A percentile compares a stretch with the other conserved stretches of the same genome.
Evolutionary conservation across 2,888 invertebrate species (phyloP).

Genomic region (Oscheius onirici): DNA sequence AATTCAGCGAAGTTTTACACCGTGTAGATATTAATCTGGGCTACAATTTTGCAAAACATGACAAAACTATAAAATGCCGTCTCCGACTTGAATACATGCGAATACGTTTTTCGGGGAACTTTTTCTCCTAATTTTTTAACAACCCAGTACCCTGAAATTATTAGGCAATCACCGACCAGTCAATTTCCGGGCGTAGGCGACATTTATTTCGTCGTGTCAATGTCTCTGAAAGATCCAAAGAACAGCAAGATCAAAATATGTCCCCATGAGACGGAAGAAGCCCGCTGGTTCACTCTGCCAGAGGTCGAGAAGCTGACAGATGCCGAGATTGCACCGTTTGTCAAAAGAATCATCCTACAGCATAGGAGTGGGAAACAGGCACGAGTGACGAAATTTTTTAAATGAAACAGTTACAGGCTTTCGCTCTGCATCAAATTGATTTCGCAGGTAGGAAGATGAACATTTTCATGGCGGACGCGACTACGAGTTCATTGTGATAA

Average conservation of each 20-base stretch:
- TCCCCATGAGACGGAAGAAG: conserved; percentile 30
- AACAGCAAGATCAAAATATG: conserved; percentile 3
- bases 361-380: background rate
- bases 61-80: too few species aligned
- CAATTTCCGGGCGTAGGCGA: conserved; percentile 19
- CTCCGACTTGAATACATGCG: too few species aligned
- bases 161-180: conserved; percentile 9
- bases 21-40: too few species aligned
- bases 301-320: conserved; percentile 5
- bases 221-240: conserved; percentile 8
- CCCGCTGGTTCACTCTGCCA: conserved; percentile 25
- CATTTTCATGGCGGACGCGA: conserved; percentile 9
- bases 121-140: background rate
- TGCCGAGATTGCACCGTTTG: conserved; percentile 4
- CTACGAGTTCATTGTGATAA: background rate
- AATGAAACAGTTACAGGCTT: background rate
- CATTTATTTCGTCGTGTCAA: conserved; percentile 29
- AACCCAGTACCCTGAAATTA: too few species aligned
- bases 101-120: too few species aligned
- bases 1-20: too few species aligned
- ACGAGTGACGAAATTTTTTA: background rate
- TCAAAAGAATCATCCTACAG: conserved; percentile 1
- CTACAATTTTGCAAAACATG: too few species aligned
- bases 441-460: conserved; percentile 5
- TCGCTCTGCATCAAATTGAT: background rate